These are phyloP conservation scores for Benitochromis conjunctus DNA, from an alignment of 2,113 vertebrate genomes.

Conservation along the genomic window DNA sequence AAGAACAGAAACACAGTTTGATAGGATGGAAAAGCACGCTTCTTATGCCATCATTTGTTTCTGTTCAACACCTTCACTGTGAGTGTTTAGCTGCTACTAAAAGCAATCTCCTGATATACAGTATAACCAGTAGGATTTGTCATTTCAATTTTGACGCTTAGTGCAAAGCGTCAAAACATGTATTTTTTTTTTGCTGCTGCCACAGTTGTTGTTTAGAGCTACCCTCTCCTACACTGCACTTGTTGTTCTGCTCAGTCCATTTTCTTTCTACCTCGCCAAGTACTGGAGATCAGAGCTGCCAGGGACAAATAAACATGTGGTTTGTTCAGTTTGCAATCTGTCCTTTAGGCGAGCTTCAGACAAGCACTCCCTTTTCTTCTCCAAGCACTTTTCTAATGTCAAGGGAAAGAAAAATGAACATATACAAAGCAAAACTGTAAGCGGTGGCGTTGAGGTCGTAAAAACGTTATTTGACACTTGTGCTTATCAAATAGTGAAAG, in stretches of 20 bases:
- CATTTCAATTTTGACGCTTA: background rate
- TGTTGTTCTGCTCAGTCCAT: slow-evolving; percentile 19
- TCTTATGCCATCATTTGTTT: background rate
- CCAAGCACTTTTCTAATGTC: background rate
- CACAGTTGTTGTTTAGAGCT: background rate
- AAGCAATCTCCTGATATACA: background rate
- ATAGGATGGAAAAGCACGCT: background rate
- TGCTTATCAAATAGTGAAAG: background rate
- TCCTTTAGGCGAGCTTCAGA: background rate
- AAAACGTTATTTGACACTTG: background rate
- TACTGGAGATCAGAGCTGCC: slow-evolving; percentile 7
- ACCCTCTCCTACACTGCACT: background rate
- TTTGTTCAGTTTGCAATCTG: slow-evolving; percentile 14
- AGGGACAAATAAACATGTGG: slow-evolving; percentile 14
- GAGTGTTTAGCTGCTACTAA: slow-evolving; percentile 1
- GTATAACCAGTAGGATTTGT: background rate
- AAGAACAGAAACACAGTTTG: background rate
- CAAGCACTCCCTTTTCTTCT: background rate
- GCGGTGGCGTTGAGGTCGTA: background rate
- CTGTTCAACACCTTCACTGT: background rate
- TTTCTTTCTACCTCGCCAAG: slow-evolving; percentile 7
- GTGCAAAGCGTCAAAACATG: background rate
- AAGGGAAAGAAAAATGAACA: background rate
- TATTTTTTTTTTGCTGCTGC: background rate
- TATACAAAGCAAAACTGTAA: background rate